Base-by-base conservation (phyloP, 2,797 vertebrate species). In the Microtus agrestis region DNA sequence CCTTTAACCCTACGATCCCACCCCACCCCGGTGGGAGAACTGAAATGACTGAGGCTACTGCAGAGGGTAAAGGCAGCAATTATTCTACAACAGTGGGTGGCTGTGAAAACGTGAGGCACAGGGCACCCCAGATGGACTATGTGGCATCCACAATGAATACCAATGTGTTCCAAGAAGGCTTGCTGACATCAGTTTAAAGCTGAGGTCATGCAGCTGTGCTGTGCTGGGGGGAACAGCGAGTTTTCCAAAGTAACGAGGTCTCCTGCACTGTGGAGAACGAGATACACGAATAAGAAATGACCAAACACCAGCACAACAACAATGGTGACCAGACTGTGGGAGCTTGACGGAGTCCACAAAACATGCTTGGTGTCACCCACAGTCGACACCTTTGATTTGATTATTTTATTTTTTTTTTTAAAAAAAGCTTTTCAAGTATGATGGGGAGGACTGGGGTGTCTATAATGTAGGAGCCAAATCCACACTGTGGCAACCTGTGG, bases 251-350 rank as follows among this genome's bases (percentile, higher is more conserved):
- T 97, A 71, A 95, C 96, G 95, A 73, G 95, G 87, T 69, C 94
- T 97, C 96, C 76, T 90, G 96, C 87, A 92, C 96, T 86, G 21
- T 56, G 95, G 37, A 54, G 63, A 81, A 87, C 27, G 6, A 92
- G 96, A 94, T 81, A 31, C 34, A 0, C 34, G 3, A 29, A n/a
- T 31, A 27, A 78, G 80, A 96, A 95, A 71, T 67, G 31, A 63
- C 82, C 43, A 81, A 88, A 91, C 88, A 94, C 97, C 96, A 97
- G 98, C 98, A 98, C 98, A 82, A 98, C 97, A 97, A 95, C 94
- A 88, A 79, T 29, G 89, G 27, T 91, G 31, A 85, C 96, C 96
- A 97, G 96, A 96, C 97, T 91, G 40, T 11, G 59, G 91, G 91
- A 82, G 93, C 96, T 96, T 96, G 96, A 97, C 98, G 96, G 97